A percentile compares a stretch with the other conserved stretches of the same genome.
Conservation (phyloP, 2,113 vertebrate genomes). For the Brienomyrus brachyistius region DNA sequence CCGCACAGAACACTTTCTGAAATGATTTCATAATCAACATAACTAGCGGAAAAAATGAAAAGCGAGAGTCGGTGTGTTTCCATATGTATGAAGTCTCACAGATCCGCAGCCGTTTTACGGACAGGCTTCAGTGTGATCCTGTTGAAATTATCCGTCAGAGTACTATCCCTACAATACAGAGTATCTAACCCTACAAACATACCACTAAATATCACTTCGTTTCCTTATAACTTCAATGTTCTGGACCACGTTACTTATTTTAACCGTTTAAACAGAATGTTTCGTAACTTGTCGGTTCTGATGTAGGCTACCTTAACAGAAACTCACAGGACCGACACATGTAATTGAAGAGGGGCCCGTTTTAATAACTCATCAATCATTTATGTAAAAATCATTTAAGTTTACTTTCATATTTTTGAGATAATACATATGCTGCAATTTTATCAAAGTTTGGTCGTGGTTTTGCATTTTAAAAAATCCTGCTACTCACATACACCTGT, state of each 20-base stretch:
- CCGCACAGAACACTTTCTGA: neutral
- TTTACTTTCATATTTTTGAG: neutral
- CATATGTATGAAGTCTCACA: neutral
- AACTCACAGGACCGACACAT: neutral
- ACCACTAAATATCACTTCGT: neutral
- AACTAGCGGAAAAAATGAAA: neutral
- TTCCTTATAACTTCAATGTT: neutral
- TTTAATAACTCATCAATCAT: neutral
- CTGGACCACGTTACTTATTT: neutral
- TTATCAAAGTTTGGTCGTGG: neutral
- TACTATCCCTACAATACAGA: too few species aligned
- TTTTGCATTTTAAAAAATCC: neutral
- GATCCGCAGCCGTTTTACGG: neutral
- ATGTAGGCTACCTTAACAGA: neutral
- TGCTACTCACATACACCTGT: neutral
- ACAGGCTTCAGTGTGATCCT: neutral
- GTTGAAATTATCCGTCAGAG: neutral
- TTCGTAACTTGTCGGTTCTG: neutral
- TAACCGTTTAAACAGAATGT: neutral
- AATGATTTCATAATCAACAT: neutral
- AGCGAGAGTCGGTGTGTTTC: neutral
- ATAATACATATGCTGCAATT: neutral
- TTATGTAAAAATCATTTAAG: neutral
- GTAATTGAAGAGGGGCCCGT: neutral
- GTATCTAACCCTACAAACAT: neutral